Conservation (phyloP, 2,888 invertebrate genomes). For the Dione juno region DNA sequence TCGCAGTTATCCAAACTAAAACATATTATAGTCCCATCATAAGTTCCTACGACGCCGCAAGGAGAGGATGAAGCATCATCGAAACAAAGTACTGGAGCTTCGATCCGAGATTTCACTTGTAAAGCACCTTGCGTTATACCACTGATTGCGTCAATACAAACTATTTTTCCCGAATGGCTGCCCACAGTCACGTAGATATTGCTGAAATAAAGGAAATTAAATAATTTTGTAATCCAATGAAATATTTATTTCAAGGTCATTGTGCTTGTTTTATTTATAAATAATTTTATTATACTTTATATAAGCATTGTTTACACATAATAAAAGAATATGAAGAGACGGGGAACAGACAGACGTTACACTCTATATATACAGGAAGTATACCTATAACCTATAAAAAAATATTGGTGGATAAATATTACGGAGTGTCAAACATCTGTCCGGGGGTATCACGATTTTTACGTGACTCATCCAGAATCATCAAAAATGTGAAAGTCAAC, state of each 20-base stretch:
- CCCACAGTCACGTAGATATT: conserved; percentile 70
- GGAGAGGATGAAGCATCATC: conserved; percentile 52
- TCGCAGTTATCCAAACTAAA: conserved; percentile 80
- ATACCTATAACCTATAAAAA: too few species aligned
- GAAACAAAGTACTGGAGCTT: conserved; percentile 84
- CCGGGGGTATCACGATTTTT: too few species aligned
- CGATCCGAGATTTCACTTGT: conserved; percentile 87
- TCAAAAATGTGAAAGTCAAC: too few species aligned
- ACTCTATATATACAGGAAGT: too few species aligned
- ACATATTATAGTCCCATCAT: conserved; percentile 89
- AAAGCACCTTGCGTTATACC: conserved; percentile 79
- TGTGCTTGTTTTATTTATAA: too few species aligned
- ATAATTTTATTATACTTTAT: too few species aligned
- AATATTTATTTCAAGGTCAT: background rate
- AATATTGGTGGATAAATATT: too few species aligned
- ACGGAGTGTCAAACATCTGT: too few species aligned
- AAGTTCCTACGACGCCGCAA: conserved; percentile 88
- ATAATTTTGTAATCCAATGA: conserved; percentile 17
- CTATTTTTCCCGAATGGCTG: conserved; percentile 88
- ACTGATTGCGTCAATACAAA: conserved; percentile 81
- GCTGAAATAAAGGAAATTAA: conserved; percentile 56
- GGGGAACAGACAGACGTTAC: too few species aligned
- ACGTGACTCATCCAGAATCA: too few species aligned
- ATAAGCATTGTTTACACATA: too few species aligned
- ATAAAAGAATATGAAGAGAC: too few species aligned